Evolutionary conservation across 2,797 vertebrate genomes (phyloP).

Genomic region (Carcharodon carcharias): DNA sequence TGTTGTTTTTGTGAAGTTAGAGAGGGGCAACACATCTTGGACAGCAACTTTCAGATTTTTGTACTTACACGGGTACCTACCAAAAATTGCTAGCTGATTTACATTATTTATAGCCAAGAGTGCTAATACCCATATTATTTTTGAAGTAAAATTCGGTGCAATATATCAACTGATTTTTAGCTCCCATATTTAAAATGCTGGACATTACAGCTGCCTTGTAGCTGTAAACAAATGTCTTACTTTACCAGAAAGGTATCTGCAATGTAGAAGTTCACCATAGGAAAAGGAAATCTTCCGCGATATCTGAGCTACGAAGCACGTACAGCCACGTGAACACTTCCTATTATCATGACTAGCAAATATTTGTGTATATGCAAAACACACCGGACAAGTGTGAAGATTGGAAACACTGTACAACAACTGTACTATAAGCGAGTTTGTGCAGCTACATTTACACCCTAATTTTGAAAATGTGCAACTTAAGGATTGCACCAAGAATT

Average conservation of each 20-base stretch:
- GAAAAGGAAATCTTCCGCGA: not conserved
- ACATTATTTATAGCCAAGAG: not conserved
- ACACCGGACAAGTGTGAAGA: not conserved
- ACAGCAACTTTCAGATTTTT: not conserved
- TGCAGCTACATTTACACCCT: not conserved
- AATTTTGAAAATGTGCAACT: not conserved
- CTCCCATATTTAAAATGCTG: not conserved
- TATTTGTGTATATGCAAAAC: not conserved
- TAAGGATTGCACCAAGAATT: not conserved
- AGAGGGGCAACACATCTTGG: not conserved
- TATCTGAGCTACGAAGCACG: not conserved
- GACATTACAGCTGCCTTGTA: not conserved
- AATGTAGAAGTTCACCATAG: not conserved
- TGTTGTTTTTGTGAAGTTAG: not conserved
- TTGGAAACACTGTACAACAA: not conserved
- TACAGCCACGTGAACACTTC: not conserved
- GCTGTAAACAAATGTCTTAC: not conserved
- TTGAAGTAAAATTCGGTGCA: not conserved
- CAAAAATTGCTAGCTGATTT: not conserved
- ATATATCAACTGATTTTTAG: not conserved
- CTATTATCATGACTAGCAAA: not conserved
- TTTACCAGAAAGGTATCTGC: not conserved
- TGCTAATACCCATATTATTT: not conserved
- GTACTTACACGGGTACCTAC: not conserved
- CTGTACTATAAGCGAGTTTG: not conserved